Conservation (phyloP, 64 coral and sea anemone species). For the Orbicella faveolata region DNA sequence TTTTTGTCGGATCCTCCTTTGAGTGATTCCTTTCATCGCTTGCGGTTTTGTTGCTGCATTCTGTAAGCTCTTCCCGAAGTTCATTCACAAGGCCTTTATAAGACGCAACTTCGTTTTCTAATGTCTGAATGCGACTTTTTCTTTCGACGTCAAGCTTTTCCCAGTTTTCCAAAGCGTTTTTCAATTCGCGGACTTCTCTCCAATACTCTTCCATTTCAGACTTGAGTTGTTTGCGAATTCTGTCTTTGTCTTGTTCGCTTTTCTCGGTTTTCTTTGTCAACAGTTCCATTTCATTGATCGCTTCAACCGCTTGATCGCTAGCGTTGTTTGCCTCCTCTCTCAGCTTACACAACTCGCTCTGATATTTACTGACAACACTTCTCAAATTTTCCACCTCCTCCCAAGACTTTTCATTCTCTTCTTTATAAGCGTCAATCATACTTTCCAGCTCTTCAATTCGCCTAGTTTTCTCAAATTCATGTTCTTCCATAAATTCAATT, state of each 20-base stretch:
- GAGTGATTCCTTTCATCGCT: background rate
- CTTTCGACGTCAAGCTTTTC: conserved; percentile 17
- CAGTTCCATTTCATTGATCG: conserved; percentile 49
- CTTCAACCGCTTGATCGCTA: conserved; percentile 61
- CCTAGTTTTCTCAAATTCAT: conserved; percentile 18
- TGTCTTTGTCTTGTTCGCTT: conserved; percentile 37
- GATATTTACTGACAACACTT: conserved; percentile 46
- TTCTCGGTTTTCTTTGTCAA: conserved; percentile 69
- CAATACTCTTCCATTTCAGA: conserved; percentile 28
- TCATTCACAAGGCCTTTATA: conserved; percentile 29
- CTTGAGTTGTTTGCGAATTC: conserved; percentile 10
- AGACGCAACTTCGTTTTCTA: conserved; percentile 41
- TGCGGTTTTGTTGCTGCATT: background rate
- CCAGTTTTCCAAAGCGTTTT: conserved; percentile 45
- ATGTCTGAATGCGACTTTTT: conserved; percentile 23
- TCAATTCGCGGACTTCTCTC: conserved; percentile 61
- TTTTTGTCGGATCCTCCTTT: background rate
- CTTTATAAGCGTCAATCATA: conserved; percentile 22
- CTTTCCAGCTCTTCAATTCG: conserved; percentile 41
- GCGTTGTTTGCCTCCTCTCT: conserved; percentile 36
- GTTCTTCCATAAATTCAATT: conserved; percentile 48
- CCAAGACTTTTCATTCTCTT: conserved; percentile 30
- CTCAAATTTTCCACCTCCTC: conserved; percentile 54
- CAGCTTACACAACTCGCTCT: conserved; percentile 42
- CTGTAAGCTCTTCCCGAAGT: background rate